A percentile compares a stretch with the other conserved stretches of the same genome.
Conservation (phyloP, 1,140 invertebrate genomes). For the Calephelis virginiensis region DNA sequence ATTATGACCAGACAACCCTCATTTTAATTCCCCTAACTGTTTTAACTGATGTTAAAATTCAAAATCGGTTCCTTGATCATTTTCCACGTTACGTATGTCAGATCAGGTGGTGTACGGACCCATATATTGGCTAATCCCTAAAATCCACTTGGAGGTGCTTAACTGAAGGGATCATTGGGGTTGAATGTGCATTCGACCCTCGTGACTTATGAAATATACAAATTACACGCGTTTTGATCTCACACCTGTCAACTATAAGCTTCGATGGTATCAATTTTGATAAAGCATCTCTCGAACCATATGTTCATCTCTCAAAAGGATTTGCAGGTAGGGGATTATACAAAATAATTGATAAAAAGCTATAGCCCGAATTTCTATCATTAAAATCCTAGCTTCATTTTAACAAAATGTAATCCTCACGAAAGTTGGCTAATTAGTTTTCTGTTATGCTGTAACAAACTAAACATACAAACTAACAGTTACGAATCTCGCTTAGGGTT, state of each 20-base stretch:
- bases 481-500: too few relatives aligned
- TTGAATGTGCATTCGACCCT: slow-evolving; percentile 28
- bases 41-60: slow-evolving; percentile 26
- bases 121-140: slow-evolving; percentile 42
- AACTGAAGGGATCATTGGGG: slow-evolving; percentile 29
- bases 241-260: slow-evolving; percentile 38
- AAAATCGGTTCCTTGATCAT: slow-evolving; percentile 39
- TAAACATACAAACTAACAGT: too few relatives aligned
- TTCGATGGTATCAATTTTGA: not conserved
- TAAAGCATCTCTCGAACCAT: not conserved
- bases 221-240: slow-evolving; percentile 46
- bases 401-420: too few relatives aligned
- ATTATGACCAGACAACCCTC: not conserved
- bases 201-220: slow-evolving; percentile 41
- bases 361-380: too few relatives aligned
- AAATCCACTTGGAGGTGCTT: slow-evolving; percentile 44
- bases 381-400: too few relatives aligned
- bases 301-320: too few relatives aligned
- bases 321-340: too few relatives aligned
- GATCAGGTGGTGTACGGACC: slow-evolving; percentile 44
- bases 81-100: slow-evolving; percentile 34
- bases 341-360: too few relatives aligned
- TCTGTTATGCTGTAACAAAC: too few relatives aligned
- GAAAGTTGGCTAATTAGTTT: too few relatives aligned
- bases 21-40: not conserved